These are phyloP conservation scores for Gnathonemus echidnorhynchus DNA, from an alignment of 2,113 vertebrate genomes.

Conservation along the genomic window DNA sequence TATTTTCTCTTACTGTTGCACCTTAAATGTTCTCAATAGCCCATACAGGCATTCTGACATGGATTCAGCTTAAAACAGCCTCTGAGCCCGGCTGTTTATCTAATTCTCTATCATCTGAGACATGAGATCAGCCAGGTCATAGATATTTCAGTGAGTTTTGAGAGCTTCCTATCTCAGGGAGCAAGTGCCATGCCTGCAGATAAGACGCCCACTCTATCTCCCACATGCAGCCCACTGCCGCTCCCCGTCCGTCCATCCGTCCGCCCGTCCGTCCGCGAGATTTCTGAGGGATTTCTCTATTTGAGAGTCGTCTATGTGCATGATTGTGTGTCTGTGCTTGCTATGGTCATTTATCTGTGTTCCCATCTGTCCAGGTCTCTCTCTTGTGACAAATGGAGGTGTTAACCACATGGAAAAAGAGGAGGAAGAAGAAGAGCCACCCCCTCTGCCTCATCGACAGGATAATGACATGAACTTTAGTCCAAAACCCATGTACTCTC, in stretches of 20 bases:
- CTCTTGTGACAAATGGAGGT: conserved; percentile 50
- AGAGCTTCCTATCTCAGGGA: not conserved
- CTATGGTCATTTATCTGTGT: not conserved
- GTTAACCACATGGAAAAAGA: conserved; percentile 53
- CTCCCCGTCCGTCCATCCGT: not conserved
- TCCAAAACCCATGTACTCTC: conserved; percentile 30
- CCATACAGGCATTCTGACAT: not conserved
- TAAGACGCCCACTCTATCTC: not conserved
- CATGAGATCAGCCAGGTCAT: not conserved
- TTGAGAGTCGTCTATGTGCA: not conserved
- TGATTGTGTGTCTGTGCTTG: conserved; percentile 23
- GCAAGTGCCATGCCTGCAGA: not conserved
- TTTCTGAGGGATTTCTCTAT: not conserved
- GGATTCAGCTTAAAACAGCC: not conserved
- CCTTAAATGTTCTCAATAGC: not conserved
- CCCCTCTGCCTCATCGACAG: conserved; percentile 52
- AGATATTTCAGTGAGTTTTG: not conserved
- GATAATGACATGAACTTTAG: conserved; percentile 27
- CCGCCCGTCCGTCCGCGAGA: not conserved
- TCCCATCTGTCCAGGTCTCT: not conserved
- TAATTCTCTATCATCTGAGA: not conserved
- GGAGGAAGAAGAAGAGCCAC: conserved; percentile 39
- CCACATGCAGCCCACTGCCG: not conserved
- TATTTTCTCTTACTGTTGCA: not conserved
- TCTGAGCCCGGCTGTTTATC: not conserved